Evolutionary conservation across 2,797 vertebrate species (phyloP).

Genomic region (Botia almorhae): DNA sequence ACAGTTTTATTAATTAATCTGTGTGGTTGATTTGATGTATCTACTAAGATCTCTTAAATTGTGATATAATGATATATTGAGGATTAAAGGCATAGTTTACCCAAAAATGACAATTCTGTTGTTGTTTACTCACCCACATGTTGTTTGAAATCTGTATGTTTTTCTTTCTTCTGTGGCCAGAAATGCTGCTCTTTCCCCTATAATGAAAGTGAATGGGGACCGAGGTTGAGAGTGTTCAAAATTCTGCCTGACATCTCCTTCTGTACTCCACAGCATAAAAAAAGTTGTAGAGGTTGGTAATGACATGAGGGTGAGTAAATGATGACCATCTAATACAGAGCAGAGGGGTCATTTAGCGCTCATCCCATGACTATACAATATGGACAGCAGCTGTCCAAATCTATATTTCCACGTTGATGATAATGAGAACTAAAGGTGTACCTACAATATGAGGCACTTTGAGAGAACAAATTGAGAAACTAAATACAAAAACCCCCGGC

Average conservation of each 20-base stretch:
- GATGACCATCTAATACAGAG: neutral
- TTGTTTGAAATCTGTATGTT: neutral
- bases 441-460: neutral
- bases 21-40: neutral
- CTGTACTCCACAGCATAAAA: neutral
- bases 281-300: neutral
- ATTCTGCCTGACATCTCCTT: neutral
- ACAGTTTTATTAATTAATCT: conserved; percentile 10
- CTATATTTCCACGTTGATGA: neutral
- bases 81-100: neutral
- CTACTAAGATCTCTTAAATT: neutral
- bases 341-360: conserved; percentile 1
- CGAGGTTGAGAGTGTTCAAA: neutral
- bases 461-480: neutral
- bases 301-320: neutral
- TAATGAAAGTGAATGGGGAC: conserved; percentile 1
- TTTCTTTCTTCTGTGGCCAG: neutral
- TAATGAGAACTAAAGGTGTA: neutral
- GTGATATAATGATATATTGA: conserved; percentile 16
- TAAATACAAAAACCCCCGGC: neutral
- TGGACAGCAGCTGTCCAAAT: neutral
- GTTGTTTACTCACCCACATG: neutral
- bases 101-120: neutral
- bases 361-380: neutral
- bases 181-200: neutral